Percentiles rank a stretch among this genome's conserved stretches.
These are phyloP conservation scores for Hippopotamus amphibius DNA, from an alignment of 2,113 vertebrate genomes.

Conservation along the genomic window DNA sequence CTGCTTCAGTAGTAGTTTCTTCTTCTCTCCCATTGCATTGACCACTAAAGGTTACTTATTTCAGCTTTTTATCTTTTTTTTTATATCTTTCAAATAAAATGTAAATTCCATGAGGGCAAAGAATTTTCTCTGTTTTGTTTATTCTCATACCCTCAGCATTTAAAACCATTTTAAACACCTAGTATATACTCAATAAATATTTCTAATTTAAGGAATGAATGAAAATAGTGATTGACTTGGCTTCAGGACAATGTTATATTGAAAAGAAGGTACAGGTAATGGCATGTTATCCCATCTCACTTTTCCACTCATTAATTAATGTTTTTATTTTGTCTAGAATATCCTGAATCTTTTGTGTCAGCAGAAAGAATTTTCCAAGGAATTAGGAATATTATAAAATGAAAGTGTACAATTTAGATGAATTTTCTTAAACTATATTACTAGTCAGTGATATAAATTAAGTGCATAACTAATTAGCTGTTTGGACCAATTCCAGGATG, in stretches of 20 bases:
- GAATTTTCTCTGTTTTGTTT: background rate
- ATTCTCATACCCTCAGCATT: background rate
- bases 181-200: background rate
- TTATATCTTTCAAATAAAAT: background rate
- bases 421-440: background rate
- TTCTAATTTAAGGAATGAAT: background rate
- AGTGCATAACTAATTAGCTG: background rate
- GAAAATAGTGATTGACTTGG: background rate
- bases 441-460: background rate
- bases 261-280: background rate
- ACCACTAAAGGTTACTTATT: background rate
- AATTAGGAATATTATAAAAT: background rate
- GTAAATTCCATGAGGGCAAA: background rate
- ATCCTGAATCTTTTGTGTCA: background rate
- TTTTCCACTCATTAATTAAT: background rate
- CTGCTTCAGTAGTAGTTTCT: background rate
- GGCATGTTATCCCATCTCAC: background rate
- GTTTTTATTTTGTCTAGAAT: background rate
- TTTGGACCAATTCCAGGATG: background rate
- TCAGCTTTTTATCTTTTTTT: background rate
- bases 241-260: background rate
- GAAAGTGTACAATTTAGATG: background rate
- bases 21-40: background rate
- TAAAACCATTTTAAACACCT: background rate
- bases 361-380: background rate